Base-by-base conservation (phyloP, 1,140 invertebrate genomes). In the Pseudachorutes palmiensis region DNA sequence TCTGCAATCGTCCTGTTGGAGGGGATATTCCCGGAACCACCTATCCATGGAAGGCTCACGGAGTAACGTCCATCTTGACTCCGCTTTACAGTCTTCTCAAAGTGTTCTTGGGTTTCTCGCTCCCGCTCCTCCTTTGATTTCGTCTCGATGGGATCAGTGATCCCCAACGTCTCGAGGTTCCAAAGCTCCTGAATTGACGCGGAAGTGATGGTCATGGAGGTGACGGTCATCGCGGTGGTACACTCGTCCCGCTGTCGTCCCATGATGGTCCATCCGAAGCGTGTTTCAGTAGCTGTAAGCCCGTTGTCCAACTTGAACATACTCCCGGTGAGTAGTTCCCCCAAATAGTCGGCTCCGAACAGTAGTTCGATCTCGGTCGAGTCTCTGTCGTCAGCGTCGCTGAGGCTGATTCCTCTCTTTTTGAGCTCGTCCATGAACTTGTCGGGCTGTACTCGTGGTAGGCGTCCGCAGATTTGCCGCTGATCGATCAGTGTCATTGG, bases 121-220 rank as follows among this genome's bases (percentile, higher is more conserved):
- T 67, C 41, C 64, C 22, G 29, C 62, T 67, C 41, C 24, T 49
- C n/a, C 30, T 67, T 2, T 26, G 66, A 32, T 33, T 67, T 66
- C 2, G 9, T 5, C 49, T 67, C 66, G 26, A 29, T 41, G 2
- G 66, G 66, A 51, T 67, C 60, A 2, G 5, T 9, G 24, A 67
- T 67, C 2, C 66, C 66, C 2, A 67, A 29, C 33, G 73, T 69
- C 61, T 79, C 78, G 28, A 79, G 63, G 22, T 57, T 57, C 75
- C 78, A 80, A 19, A 80, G 73, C 32, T 78, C 75, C 0, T 66
- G 62, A 28, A 77, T 62, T 14, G 70, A 49, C 1, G 68, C 62
- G n/a, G 69, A 58, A 12, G 36, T 62, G 1, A 64, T 31, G 41
- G 75, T 72, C 70, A 76, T 72, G 1, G 72, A 68, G 26, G 63